phyloP scores from a whole-genome alignment of 2,888 invertebrate genomes.

The Ditylenchus weischeri region DNA sequence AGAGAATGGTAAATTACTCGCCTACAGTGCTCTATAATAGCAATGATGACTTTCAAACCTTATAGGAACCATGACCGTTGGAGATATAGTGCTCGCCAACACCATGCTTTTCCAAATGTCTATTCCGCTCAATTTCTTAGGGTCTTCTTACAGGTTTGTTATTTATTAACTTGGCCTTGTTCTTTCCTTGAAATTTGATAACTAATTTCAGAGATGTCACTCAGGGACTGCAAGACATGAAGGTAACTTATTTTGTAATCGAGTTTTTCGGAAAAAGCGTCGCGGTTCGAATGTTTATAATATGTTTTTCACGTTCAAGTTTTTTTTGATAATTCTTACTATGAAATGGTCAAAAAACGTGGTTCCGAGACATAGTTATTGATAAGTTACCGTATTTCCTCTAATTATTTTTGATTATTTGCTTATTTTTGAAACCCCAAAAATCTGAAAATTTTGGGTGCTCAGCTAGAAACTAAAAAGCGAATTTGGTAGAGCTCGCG shows the following conservation, averaged over 20 bases:
- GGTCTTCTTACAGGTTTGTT: constrained; percentile 73
- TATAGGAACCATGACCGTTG: constrained; percentile 88
- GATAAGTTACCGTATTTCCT: constrained; percentile 63
- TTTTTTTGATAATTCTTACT: too few species aligned
- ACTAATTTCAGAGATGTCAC: constrained; percentile 75
- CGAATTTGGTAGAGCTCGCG: too few species aligned
- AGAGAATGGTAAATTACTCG: constrained; percentile 68
- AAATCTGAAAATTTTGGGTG: too few species aligned
- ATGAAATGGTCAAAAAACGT: too few species aligned
- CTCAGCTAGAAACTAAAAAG: too few species aligned
- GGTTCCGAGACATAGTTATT: too few species aligned
- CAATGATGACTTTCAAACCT: constrained; percentile 19
- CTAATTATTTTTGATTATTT: too few species aligned
- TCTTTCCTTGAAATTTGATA: neutral
- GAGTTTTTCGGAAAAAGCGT: too few species aligned
- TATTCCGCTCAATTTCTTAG: constrained; percentile 91
- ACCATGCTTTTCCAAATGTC: constrained; percentile 94
- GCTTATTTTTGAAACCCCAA: too few species aligned
- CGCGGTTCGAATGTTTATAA: too few species aligned
- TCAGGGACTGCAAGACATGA: constrained; percentile 68
- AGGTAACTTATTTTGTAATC: too few species aligned
- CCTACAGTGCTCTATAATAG: neutral
- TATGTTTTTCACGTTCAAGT: too few species aligned
- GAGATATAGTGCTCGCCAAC: constrained; percentile 97
- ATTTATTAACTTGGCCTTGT: constrained; percentile 69